Base-by-base conservation (phyloP, 2,797 vertebrate genomes). In the Esox masquinongy region DNA sequence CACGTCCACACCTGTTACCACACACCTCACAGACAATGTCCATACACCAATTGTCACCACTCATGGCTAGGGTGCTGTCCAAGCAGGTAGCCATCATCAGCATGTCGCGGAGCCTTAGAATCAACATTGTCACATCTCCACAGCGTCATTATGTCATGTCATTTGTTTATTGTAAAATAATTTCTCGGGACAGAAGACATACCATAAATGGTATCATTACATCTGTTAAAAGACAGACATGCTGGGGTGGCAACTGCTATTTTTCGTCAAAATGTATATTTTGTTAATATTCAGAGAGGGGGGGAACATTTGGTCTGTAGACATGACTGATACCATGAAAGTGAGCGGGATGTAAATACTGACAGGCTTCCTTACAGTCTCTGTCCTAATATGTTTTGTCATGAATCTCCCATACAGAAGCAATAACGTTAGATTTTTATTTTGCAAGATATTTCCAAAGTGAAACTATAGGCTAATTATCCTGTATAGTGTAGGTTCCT, bases 51-150 rank as follows among this genome's bases (percentile, higher is more conserved):
- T 91, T 89, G 88, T 87, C 88, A 73, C 87, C 86, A 88, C 86
- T 89, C 87, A 79, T 90, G 82, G 79, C 80, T 78, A 79, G 43
- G 82, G 82, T 84, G 74, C 82, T 83, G 86, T 91, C 86, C 89
- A 92, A 92, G 92, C 91, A 93, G 93, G 93, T 86, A 89, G 86
- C 89, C 81, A 78, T 92, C 90, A 91, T 82, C 89, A 11, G 85
- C 43, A n/a, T 77, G 82, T 77, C 75, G 63, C 68, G 47, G 26
- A 68, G 53, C 22, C 29, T 49, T 14, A 17, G 80, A 73, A 83
- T 90, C 85, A 88, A 89, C 88, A 87, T 76, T 61, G 80, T 80
- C 76, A 85, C 81, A 80, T 79, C 73, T 81, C 74, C 77, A 34
- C 77, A 7, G 39, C 5, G 39, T 56, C 19, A 6, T 56, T 56